Conservation (phyloP, 2,888 invertebrate species). For the Euproctis similis region DNA sequence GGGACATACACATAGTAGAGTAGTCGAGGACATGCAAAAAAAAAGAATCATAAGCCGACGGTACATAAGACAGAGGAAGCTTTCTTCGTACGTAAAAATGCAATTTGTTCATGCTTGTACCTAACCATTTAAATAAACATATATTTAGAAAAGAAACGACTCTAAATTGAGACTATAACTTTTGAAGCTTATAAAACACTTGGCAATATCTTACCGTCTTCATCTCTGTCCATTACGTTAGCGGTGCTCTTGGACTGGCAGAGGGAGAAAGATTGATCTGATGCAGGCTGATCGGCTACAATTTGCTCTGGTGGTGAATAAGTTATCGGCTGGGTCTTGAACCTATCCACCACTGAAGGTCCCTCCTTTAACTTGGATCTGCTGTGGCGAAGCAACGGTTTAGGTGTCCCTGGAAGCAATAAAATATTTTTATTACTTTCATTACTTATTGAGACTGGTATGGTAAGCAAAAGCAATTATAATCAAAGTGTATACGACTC, state of each 20-base stretch:
- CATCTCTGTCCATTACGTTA: slow-evolving; percentile 68
- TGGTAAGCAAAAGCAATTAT: too few species aligned
- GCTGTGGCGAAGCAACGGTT: slow-evolving; percentile 64
- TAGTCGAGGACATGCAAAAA: slow-evolving; percentile 73
- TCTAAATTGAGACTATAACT: slow-evolving; percentile 7
- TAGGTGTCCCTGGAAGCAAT: slow-evolving; percentile 62
- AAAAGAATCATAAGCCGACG: slow-evolving; percentile 68
- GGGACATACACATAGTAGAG: slow-evolving; percentile 67
- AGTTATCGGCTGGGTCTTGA: slow-evolving; percentile 84
- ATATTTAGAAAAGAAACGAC: not conserved
- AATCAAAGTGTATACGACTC: too few species aligned
- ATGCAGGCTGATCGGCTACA: slow-evolving; percentile 21
- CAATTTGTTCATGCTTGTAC: slow-evolving; percentile 51
- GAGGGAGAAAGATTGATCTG: slow-evolving; percentile 38
- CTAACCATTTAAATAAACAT: slow-evolving; percentile 12
- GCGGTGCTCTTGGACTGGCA: slow-evolving; percentile 60
- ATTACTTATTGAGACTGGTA: too few species aligned
- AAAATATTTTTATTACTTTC: too few species aligned
- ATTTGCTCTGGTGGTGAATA: slow-evolving; percentile 48
- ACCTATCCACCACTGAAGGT: slow-evolving; percentile 64
- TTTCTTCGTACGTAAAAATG: slow-evolving; percentile 35
- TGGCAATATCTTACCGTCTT: slow-evolving; percentile 74
- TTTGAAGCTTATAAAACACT: too few species aligned
- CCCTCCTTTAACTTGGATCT: slow-evolving; percentile 64
- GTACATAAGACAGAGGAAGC: slow-evolving; percentile 67